Percentiles rank a stretch among this genome's conserved stretches.
phyloP scores from a whole-genome alignment of 1,140 invertebrate genomes.

The Mya arenaria region DNA sequence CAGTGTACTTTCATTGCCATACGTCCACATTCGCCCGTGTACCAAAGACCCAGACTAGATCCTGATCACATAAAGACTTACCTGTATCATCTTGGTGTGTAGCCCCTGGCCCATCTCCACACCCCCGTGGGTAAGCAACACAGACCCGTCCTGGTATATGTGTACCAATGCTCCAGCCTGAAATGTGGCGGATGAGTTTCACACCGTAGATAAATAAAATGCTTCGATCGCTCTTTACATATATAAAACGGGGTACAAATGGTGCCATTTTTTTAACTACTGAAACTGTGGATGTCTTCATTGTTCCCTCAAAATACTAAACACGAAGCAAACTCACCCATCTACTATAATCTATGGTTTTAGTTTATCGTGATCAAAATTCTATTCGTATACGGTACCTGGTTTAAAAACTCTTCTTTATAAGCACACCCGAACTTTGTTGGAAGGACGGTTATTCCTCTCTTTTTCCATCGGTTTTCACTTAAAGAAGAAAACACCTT shows the following conservation, averaged over 20 bases:
- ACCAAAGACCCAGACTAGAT: no score
- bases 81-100: constrained; percentile 72
- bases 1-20: no score
- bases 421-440: constrained; percentile 96
- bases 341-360: neutral
- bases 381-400: constrained; percentile 81
- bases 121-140: constrained; percentile 94
- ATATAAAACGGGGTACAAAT: neutral
- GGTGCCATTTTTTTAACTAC: neutral
- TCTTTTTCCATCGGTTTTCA: constrained; percentile 92
- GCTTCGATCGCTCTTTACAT: no score
- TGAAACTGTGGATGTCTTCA: neutral
- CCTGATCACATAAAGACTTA: no score
- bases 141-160: constrained; percentile 95
- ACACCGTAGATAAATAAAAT: no score
- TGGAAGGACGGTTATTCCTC: constrained; percentile 92
- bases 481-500: constrained; percentile 80
- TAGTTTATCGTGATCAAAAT: neutral
- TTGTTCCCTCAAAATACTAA: neutral
- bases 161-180: constrained; percentile 91
- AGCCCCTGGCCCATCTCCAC: constrained; percentile 97
- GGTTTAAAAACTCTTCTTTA: constrained; percentile 90
- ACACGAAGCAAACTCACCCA: neutral
- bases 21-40: no score
- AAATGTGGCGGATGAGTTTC: no score